Percentiles rank a stretch among this genome's conserved stretches.
Evolutionary conservation across 2,113 vertebrate species (phyloP).

Genomic region (Formicarius rufipectus): DNA sequence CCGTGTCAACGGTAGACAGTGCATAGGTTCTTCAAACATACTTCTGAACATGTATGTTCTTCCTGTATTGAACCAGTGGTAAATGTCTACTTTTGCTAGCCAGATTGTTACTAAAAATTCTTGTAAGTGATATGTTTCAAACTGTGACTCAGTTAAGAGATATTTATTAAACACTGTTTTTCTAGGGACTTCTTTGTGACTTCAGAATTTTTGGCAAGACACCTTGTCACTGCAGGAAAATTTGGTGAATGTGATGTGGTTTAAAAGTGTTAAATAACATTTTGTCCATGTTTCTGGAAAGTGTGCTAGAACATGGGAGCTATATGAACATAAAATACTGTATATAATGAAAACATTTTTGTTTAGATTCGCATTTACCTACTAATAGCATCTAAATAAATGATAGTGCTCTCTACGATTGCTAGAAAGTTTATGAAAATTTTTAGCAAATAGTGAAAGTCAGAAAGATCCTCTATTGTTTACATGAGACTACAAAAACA

Average conservation of each 20-base stretch:
- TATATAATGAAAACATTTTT: neutral
- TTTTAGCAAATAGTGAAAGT: neutral
- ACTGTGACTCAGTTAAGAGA: neutral
- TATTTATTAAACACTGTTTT: neutral
- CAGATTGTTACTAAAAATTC: neutral
- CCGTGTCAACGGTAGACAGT: neutral
- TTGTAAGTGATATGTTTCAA: neutral
- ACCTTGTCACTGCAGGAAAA: neutral
- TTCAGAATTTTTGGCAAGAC: neutral
- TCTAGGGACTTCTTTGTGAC: neutral
- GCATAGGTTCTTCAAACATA: neutral
- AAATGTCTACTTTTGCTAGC: neutral
- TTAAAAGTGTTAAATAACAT: neutral
- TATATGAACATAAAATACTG: neutral
- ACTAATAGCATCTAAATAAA: neutral
- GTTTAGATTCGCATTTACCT: neutral
- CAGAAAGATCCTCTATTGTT: neutral
- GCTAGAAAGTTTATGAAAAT: neutral
- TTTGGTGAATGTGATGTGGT: neutral
- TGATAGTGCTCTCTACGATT: neutral
- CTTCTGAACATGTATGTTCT: neutral
- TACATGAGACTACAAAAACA: neutral
- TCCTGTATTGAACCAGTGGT: neutral
- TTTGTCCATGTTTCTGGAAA: neutral
- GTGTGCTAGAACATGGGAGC: neutral